Conservation (phyloP, 2,113 vertebrate genomes). For the Indri indri region DNA sequence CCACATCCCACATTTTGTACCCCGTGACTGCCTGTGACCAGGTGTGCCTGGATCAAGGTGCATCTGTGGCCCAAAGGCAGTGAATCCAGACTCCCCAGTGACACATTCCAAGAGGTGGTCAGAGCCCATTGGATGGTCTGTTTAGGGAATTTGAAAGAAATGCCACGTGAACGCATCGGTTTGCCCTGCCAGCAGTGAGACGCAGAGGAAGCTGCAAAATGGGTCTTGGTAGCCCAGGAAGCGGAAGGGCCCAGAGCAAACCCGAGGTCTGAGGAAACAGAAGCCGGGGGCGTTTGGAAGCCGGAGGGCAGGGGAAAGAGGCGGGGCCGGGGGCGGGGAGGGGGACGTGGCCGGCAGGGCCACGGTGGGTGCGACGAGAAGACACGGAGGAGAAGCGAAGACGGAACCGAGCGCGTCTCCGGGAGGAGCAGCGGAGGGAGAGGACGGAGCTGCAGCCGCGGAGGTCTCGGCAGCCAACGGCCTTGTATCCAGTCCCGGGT, state of each 20-base stretch:
- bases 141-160: not conserved
- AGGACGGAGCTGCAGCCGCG: rapidly evolving
- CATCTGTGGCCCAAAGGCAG: not conserved
- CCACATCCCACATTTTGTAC: not conserved
- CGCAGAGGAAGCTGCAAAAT: not conserved
- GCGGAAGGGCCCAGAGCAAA: not conserved
- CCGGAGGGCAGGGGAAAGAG: not conserved
- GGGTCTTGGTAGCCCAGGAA: not conserved
- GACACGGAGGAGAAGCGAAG: not conserved
- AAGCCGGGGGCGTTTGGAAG: not conserved
- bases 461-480: rapidly evolving
- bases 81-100: not conserved
- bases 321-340: not conserved
- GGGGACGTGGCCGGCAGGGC: no score
- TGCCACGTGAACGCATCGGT: not conserved
- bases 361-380: not conserved
- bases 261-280: not conserved
- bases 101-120: not conserved
- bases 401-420: rapidly evolving
- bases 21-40: not conserved
- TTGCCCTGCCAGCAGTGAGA: not conserved
- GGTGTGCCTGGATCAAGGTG: not conserved
- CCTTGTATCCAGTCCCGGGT: not conserved
- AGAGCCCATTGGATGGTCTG: not conserved
- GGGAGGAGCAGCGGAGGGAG: rapidly evolving